A percentile compares a stretch with the other conserved stretches of the same genome.
phyloP scores from a whole-genome alignment of 1,140 invertebrate genomes.

The Drosophila watanabei region DNA sequence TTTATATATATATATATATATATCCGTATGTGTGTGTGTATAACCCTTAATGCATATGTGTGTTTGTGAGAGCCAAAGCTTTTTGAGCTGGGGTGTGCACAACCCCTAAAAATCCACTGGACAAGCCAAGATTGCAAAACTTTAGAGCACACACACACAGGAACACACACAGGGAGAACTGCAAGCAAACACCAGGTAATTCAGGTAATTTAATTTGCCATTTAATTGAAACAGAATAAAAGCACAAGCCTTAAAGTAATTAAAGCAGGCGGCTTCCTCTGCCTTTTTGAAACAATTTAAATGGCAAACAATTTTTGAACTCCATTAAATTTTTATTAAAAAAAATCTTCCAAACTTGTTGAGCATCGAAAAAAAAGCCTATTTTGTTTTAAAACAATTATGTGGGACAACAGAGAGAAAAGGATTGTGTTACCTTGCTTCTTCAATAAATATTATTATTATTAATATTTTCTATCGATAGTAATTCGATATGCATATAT shows the following conservation, averaged over 20 bases:
- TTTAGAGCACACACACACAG: constrained; percentile 1
- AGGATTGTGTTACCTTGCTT: neutral
- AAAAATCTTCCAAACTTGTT: neutral
- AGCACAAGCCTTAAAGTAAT: neutral
- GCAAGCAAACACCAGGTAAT: constrained; percentile 11
- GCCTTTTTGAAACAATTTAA: neutral
- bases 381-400: no score
- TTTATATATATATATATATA: neutral
- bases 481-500: neutral
- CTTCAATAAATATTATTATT: no score
- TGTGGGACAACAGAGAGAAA: neutral
- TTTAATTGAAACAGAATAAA: constrained; percentile 2
- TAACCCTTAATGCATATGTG: constrained; percentile 26
- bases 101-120: constrained; percentile 60
- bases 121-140: constrained; percentile 56
- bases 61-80: constrained; percentile 20
- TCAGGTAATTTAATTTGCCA: constrained; percentile 14
- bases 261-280: neutral
- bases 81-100: constrained; percentile 35
- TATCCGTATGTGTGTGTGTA: neutral
- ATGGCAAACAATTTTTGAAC: neutral
- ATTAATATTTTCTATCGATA: neutral
- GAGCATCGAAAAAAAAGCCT: no score
- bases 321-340: neutral
- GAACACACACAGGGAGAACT: neutral